phyloP scores from a whole-genome alignment of 2,888 invertebrate species.

The Apocheima hispidaria region DNA sequence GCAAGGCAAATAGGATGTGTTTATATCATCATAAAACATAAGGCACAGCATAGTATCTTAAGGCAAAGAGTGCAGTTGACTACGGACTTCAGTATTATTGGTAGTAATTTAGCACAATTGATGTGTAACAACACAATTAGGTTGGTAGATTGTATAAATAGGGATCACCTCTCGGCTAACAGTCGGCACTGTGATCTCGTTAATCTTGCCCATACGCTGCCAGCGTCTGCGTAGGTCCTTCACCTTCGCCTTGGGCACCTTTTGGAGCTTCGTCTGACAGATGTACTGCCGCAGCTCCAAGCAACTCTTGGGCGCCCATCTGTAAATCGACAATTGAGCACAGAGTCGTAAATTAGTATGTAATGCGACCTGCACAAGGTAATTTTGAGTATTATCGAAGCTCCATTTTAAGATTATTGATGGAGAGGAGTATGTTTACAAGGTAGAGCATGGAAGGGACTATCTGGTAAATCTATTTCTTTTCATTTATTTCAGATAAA shows the following conservation, averaged over 20 bases:
- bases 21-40: too few relatives aligned
- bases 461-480: not conserved
- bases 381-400: not conserved
- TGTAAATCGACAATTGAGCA: slow-evolving; percentile 57
- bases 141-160: too few relatives aligned
- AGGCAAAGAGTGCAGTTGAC: too few relatives aligned
- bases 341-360: not conserved
- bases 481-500: not conserved
- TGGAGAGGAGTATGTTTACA: not conserved
- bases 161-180: slow-evolving; percentile 62
- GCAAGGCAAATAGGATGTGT: too few relatives aligned
- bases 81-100: too few relatives aligned
- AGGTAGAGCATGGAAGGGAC: not conserved
- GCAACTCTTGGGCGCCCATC: slow-evolving; percentile 90
- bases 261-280: slow-evolving; percentile 88
- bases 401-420: not conserved
- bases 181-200: slow-evolving; percentile 84
- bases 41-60: too few relatives aligned
- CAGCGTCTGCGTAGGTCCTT: slow-evolving; percentile 79
- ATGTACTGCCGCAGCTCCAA: slow-evolving; percentile 88
- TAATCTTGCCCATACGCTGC: slow-evolving; percentile 81
- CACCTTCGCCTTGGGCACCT: slow-evolving; percentile 77
- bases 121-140: too few relatives aligned
- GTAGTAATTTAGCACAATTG: too few relatives aligned
- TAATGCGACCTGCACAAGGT: not conserved